Base-by-base conservation (phyloP, 2,888 invertebrate species). In the Euplexia lucipara region DNA sequence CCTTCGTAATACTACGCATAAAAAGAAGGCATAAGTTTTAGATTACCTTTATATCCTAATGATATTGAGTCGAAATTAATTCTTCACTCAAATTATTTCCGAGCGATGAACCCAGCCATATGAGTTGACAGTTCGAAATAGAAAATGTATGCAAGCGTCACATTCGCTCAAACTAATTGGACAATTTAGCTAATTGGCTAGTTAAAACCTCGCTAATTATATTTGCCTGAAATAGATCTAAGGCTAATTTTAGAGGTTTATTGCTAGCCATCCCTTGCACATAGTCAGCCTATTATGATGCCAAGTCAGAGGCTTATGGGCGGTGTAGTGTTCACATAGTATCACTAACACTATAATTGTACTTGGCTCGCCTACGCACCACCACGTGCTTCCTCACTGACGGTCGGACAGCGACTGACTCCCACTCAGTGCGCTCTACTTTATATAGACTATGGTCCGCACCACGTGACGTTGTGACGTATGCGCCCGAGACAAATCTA, bases 151-250 rank as follows among this genome's bases (percentile, higher is more conserved):
- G 8, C 22, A 18, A 14, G 20, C 9, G 26, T 18, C 26, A 48
- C n/a, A n/a, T 16, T 14, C 30, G 3, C 16, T 16, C 6, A 20
- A 37, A 52, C 32, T 30, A 65, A 67, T 39, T 53, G 26, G 12
- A 1, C 8, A 47, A 41, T 47, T 56, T 35, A 41, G 8, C 16
- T 39, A 66, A 54, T 35, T 49, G 30, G 20, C 5, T 49, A 30
- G 37, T 37, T 45, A 53, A 16, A 39, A 45, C 18, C 12, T 37
- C 3, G 9, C 16, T 37, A 39, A 10, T 66, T 22, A 20, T 10
- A 62, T 0, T 16, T 45, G 9, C 0, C 10, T 35, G 8, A 44
- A 44, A 20, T 22, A 18, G 12, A 22, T n/a, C n/a, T n/a, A 16
- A 22, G 10, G 4, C 32, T 9, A 32, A 30, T 30, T 56, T 30